These are phyloP conservation scores for Upupa epops DNA, from an alignment of 2,113 vertebrate species.

Conservation along the genomic window DNA sequence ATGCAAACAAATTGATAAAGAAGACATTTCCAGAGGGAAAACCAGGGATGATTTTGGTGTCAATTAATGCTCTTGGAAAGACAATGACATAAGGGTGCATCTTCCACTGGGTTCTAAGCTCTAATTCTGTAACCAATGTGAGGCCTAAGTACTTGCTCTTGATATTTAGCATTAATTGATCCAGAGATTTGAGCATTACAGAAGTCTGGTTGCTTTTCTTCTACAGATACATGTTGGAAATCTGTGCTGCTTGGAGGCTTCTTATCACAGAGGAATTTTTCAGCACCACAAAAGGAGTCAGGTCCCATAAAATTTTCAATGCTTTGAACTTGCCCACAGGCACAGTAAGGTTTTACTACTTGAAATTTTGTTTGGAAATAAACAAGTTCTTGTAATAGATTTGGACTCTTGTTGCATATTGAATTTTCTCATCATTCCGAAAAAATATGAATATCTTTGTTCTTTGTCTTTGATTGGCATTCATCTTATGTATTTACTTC, in stretches of 20 bases:
- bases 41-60: not conserved
- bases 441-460: not conserved
- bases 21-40: not conserved
- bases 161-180: not conserved
- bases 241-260: not conserved
- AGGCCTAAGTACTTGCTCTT: not conserved
- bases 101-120: not conserved
- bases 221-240: not conserved
- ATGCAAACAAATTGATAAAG: constrained; percentile 3
- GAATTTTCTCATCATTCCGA: not conserved
- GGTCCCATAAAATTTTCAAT: not conserved
- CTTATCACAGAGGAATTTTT: not conserved
- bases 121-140: not conserved
- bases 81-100: not conserved
- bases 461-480: not conserved
- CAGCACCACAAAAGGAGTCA: not conserved
- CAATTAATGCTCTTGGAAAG: not conserved
- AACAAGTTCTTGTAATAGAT: not conserved
- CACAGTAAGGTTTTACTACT: not conserved
- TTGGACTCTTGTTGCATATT: not conserved
- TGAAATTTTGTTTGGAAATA: constrained; percentile 52
- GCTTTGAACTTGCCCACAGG: not conserved
- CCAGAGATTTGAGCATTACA: not conserved
- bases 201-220: not conserved
- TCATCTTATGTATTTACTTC: constrained; percentile 45